A percentile compares a stretch with the other conserved stretches of the same genome.
Conservation (phyloP, 1,140 invertebrate genomes). For the Diuraphis noxia region DNA sequence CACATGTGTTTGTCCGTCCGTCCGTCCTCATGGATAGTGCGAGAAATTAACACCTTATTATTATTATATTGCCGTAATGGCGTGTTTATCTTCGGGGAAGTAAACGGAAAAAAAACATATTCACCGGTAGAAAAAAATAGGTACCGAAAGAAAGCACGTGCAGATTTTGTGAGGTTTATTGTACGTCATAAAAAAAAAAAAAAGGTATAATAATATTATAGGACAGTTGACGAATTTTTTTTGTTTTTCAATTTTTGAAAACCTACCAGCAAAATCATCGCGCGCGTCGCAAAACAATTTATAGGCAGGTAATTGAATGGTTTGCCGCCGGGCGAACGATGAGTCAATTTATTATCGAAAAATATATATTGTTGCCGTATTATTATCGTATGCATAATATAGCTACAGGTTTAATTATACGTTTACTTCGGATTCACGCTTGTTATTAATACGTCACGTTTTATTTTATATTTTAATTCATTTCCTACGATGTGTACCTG, state of each 20-base stretch:
- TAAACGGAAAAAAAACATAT: background rate
- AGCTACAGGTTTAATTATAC: background rate
- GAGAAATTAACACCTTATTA: conserved; percentile 39
- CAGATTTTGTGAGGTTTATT: background rate
- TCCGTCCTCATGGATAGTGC: background rate
- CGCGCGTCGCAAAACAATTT: background rate
- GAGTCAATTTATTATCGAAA: background rate
- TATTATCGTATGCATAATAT: background rate
- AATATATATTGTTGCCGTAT: background rate
- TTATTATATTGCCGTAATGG: background rate
- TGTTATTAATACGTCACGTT: background rate
- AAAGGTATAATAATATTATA: background rate
- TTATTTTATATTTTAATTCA: background rate
- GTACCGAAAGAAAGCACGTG: background rate
- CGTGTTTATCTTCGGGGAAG: background rate
- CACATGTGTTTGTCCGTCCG: background rate
- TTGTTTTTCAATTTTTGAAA: background rate
- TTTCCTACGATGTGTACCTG: background rate
- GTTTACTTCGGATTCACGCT: background rate
- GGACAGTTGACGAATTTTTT: background rate
- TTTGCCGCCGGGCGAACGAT: background rate
- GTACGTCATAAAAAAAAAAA: background rate
- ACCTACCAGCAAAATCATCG: background rate
- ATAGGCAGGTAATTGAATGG: background rate
- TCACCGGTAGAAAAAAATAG: background rate